Conservation (phyloP, 2,888 invertebrate genomes). For the Julus scanicus region DNA sequence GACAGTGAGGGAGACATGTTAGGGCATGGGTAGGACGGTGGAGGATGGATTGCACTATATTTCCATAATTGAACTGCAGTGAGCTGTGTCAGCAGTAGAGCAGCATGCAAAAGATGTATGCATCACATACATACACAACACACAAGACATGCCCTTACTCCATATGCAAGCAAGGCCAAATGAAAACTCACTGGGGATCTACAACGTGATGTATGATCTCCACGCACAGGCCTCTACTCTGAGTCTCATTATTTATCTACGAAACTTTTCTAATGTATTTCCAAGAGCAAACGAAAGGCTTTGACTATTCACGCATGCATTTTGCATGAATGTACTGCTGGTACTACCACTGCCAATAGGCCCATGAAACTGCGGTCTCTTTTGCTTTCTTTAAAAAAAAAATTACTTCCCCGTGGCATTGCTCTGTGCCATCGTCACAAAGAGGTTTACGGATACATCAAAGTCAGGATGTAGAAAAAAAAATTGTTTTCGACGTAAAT, state of each 20-base stretch:
- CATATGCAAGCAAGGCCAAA: conserved; percentile 45
- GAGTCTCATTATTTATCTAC: conserved; percentile 40
- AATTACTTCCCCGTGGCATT: conserved; percentile 15
- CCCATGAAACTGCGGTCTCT: neutral
- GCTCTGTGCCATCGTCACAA: conserved; percentile 10
- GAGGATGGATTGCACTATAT: conserved; percentile 31
- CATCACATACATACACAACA: neutral
- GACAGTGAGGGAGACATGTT: conserved; percentile 28
- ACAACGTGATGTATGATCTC: conserved; percentile 31
- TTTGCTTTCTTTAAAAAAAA: neutral
- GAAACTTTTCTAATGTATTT: conserved; percentile 47
- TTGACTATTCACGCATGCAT: conserved; percentile 29
- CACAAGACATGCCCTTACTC: conserved; percentile 34
- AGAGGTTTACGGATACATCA: conserved; percentile 18
- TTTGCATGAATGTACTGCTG: conserved; percentile 15
- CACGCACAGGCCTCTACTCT: conserved; percentile 22
- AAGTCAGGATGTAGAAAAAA: conserved; percentile 14
- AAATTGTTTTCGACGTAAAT: neutral
- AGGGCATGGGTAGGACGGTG: neutral
- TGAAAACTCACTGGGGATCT: conserved; percentile 45
- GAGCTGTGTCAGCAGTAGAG: conserved; percentile 43
- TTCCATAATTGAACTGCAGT: conserved; percentile 47
- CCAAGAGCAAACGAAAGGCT: conserved; percentile 22
- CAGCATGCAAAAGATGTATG: conserved; percentile 41
- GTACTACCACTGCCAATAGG: neutral